Evolutionary conservation across 2,888 invertebrate genomes (phyloP).

Genomic region (Teinopalpus imperialis): DNA sequence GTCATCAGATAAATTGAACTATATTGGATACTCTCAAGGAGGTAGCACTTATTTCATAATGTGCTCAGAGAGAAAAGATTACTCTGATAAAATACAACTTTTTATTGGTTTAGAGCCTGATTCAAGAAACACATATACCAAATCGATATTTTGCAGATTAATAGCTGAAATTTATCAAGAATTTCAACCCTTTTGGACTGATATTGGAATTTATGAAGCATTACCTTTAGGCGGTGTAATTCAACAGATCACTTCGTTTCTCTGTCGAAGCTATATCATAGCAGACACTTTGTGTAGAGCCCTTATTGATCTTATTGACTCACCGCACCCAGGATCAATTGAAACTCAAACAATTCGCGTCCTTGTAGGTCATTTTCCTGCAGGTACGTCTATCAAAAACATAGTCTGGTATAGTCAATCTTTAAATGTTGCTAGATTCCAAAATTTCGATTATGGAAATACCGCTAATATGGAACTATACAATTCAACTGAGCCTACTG

Average conservation of each 20-base stretch:
- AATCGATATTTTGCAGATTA: constrained; percentile 2
- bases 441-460: constrained; percentile 46
- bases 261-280: constrained; percentile 2
- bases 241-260: background rate
- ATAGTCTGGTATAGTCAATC: constrained; percentile 45
- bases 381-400: constrained; percentile 46
- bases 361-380: constrained; percentile 43
- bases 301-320: constrained; percentile 3
- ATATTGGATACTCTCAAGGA: constrained; percentile 90
- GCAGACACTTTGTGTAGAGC: constrained; percentile 10
- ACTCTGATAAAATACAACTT: constrained; percentile 80
- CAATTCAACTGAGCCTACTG: constrained; percentile 38
- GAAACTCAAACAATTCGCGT: constrained; percentile 38
- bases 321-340: constrained; percentile 23
- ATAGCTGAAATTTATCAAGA: constrained; percentile 3
- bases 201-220: constrained; percentile 3
- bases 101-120: constrained; percentile 16
- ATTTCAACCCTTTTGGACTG: background rate
- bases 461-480: constrained; percentile 40
- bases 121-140: constrained; percentile 4
- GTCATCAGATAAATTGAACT: constrained; percentile 46
- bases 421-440: constrained; percentile 34
- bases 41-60: constrained; percentile 85
- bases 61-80: constrained; percentile 83
- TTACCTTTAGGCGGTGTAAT: constrained; percentile 4